Percentiles rank a stretch among this genome's conserved stretches.
Evolutionary conservation across 2,113 vertebrate genomes (phyloP).

Genomic region (Addax nasomaculatus): DNA sequence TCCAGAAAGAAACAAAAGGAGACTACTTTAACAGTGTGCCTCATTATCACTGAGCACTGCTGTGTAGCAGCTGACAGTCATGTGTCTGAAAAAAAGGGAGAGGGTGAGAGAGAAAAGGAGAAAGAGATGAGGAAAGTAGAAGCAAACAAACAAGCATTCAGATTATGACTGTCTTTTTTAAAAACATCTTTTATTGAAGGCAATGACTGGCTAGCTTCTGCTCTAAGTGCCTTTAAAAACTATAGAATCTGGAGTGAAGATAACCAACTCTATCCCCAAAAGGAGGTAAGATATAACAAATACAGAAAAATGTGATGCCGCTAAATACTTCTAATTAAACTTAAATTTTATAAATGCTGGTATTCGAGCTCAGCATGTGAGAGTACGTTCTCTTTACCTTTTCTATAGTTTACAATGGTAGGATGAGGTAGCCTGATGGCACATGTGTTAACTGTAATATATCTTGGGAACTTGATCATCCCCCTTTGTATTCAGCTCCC

Average conservation of each 20-base stretch:
- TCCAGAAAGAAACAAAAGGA: conserved; percentile 53
- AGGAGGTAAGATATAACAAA: background rate
- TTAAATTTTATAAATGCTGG: background rate
- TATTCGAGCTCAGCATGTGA: background rate
- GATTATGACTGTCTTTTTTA: background rate
- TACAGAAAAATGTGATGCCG: background rate
- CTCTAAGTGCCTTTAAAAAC: background rate
- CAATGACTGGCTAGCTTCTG: background rate
- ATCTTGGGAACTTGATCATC: background rate
- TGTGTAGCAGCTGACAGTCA: conserved; percentile 75
- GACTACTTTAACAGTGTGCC: conserved; percentile 58
- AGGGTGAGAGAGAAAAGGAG: background rate
- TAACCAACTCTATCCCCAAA: background rate
- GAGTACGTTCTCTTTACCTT: background rate
- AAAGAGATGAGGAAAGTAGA: background rate
- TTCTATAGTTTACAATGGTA: background rate
- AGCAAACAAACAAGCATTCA: conserved; percentile 44
- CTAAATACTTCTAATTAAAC: background rate
- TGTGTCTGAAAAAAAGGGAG: conserved; percentile 32
- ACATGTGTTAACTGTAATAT: background rate
- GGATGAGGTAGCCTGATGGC: background rate
- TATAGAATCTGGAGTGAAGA: background rate
- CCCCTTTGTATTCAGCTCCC: background rate
- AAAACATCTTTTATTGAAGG: background rate
- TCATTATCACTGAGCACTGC: conserved; percentile 76